Evolutionary conservation across 1,140 invertebrate species (phyloP), one percentile per base, ranked within the genome.

Genomic region (Cataglyphis hispanica): DNA sequence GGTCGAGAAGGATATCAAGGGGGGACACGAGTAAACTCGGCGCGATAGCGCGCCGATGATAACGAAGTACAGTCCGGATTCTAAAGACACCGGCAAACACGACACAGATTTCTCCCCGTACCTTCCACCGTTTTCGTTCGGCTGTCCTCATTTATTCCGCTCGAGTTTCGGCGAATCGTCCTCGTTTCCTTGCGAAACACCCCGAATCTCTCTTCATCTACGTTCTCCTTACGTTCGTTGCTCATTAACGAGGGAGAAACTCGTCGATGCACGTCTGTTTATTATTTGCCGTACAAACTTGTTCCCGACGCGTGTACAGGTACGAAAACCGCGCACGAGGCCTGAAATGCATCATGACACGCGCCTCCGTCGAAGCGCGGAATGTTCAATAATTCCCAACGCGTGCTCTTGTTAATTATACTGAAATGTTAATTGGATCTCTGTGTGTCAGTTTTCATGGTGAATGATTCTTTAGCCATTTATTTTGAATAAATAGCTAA

Each of bases 71-170:
- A 87, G 40, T 16, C 22, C 60, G 25, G 37, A 40, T 85, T 83
- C 72, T 87, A 87, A 88, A 40, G 74, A 90, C 69, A 76, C 74
- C 13, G 40, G 84, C 50, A 91, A 87, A 89, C 78, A 91, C 75
- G 70, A 72, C 70, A 64, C 43, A 58, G 63, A 78, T 75, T 80
- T 83, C 64, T 31, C 72, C 69, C 37, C 25, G 25, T 46, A 53
- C 34, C 43, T 76, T 53, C 22, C 58, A 22, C 27, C 25, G 19
- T 75, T 22, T 50, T 50, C 46, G 13, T 16, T 6, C n/a, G 31
- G 25, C 34, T n/a, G 64, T 83, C 67, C 70, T 19, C 78, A 53
- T 83, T 43, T 31, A 22, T 86, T 27, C 25, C 31, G 50, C 60
- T 84, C 40, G 50, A 81, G 66, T 81, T 83, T 83, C 78, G 67